phyloP scores from a whole-genome alignment of 2,888 invertebrate species.

The Leptinotarsa tumamoca region DNA sequence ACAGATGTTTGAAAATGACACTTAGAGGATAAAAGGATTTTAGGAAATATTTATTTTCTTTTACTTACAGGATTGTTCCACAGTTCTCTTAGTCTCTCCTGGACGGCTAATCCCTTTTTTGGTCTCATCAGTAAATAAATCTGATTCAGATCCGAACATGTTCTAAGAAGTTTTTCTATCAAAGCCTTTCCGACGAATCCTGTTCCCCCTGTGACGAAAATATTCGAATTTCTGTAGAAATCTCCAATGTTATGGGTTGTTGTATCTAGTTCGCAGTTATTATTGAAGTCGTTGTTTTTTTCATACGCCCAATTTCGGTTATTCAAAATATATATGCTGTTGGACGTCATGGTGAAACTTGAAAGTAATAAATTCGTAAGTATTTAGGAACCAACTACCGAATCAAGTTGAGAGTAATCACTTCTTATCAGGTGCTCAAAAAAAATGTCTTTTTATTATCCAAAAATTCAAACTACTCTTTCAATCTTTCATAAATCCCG shows the following conservation, averaged over 20 bases:
- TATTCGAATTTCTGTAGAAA: background rate
- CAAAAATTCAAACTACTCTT: too few relatives aligned
- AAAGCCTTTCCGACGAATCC: background rate
- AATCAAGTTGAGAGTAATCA: too few relatives aligned
- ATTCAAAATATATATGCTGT: background rate
- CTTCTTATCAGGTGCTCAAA: too few relatives aligned
- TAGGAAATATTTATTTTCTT: background rate
- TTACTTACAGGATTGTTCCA: background rate
- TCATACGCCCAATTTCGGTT: background rate
- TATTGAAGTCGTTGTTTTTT: background rate
- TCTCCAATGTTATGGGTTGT: background rate
- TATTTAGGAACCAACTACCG: background rate
- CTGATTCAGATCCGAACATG: background rate
- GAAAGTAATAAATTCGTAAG: background rate
- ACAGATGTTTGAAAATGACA: too few relatives aligned
- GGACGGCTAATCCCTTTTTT: background rate
- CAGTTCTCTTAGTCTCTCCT: background rate
- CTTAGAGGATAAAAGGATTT: too few relatives aligned
- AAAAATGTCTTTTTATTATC: too few relatives aligned
- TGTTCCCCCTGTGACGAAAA: background rate
- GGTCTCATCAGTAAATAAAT: background rate
- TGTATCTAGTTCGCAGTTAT: background rate
- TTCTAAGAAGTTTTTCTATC: constrained; percentile 1
- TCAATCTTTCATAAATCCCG: too few relatives aligned
- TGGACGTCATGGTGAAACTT: background rate